These are phyloP conservation scores for Anoplophora glabripennis DNA, from an alignment of 1,140 invertebrate species.

Conservation along the genomic window DNA sequence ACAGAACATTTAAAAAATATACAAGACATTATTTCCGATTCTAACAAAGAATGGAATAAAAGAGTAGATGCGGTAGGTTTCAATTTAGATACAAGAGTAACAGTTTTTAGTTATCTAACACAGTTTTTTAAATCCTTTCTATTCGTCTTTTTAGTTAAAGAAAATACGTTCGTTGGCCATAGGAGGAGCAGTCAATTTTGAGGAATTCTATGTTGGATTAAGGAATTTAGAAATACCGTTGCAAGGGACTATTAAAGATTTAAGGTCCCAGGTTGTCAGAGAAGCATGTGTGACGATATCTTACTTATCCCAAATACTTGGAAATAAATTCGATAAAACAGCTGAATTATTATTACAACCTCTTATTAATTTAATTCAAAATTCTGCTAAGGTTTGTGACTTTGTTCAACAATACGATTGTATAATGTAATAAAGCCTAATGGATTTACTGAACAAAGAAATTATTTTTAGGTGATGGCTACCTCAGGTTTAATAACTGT, in stretches of 20 bases:
- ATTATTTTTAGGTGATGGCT: slow-evolving; percentile 73
- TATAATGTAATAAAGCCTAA: neutral
- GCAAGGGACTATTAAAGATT: slow-evolving; percentile 81
- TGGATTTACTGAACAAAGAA: neutral
- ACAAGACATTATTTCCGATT: slow-evolving; percentile 72
- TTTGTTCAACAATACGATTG: neutral
- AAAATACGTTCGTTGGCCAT: slow-evolving; percentile 78
- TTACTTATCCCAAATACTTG: slow-evolving; percentile 80
- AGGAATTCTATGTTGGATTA: slow-evolving; percentile 79
- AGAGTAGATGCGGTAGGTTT: slow-evolving; percentile 79
- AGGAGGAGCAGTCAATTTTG: slow-evolving; percentile 74
- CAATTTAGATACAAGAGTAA: no score
- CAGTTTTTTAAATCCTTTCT: slow-evolving; percentile 19
- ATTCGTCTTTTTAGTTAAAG: slow-evolving; percentile 64
- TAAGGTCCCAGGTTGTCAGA: slow-evolving; percentile 84
- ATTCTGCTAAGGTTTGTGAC: slow-evolving; percentile 81
- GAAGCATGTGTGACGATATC: slow-evolving; percentile 95
- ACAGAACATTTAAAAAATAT: slow-evolving; percentile 79
- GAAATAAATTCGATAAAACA: slow-evolving; percentile 81
- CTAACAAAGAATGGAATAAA: slow-evolving; percentile 89
- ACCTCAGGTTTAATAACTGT: slow-evolving; percentile 84
- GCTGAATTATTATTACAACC: slow-evolving; percentile 77
- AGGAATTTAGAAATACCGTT: slow-evolving; percentile 79
- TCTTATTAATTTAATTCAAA: slow-evolving; percentile 89
- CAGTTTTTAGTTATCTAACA: slow-evolving; percentile 1